phyloP scores from a whole-genome alignment of 2,113 vertebrate species.

The Hoplias malabaricus region DNA sequence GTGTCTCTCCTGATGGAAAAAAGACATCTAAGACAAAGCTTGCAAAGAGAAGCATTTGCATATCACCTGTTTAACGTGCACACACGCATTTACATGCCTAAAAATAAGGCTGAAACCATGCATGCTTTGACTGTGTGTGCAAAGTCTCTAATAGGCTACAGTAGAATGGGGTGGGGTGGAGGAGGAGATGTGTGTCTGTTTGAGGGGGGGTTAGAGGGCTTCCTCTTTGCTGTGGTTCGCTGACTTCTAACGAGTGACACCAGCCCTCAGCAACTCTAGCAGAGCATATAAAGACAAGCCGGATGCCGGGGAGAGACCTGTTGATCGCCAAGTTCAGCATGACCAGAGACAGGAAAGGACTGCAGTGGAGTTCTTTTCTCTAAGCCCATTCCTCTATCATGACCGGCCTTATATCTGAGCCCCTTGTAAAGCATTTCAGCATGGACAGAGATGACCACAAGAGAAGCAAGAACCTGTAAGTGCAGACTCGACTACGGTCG shows the following conservation, averaged over 20 bases:
- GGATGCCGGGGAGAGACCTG: slow-evolving; percentile 51
- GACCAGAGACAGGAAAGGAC: slow-evolving; percentile 66
- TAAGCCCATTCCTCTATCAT: slow-evolving; percentile 67
- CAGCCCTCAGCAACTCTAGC: slow-evolving; percentile 48
- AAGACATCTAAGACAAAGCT: not conserved
- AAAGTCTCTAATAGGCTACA: not conserved
- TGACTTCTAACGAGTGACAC: slow-evolving; percentile 59
- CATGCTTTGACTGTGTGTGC: slow-evolving; percentile 11
- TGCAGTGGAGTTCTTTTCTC: slow-evolving; percentile 60
- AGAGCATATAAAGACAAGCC: slow-evolving; percentile 70
- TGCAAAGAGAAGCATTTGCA: slow-evolving; percentile 54
- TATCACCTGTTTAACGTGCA: slow-evolving; percentile 15
- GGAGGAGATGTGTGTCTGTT: not conserved
- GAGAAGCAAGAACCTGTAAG: slow-evolving; percentile 77
- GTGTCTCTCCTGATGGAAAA: not conserved
- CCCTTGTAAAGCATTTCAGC: slow-evolving; percentile 67
- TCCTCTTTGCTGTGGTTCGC: slow-evolving; percentile 49
- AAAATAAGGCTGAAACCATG: slow-evolving; percentile 27
- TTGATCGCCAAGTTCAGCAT: slow-evolving; percentile 66
- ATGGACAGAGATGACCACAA: slow-evolving; percentile 76
- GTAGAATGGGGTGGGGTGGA: not conserved
- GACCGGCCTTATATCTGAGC: slow-evolving; percentile 70
- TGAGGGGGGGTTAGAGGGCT: slow-evolving; percentile 23
- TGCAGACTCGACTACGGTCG: slow-evolving; percentile 27
- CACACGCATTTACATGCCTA: slow-evolving; percentile 35